Base-by-base conservation (phyloP, 2,888 invertebrate species). In the Dusona sp. region DNA sequence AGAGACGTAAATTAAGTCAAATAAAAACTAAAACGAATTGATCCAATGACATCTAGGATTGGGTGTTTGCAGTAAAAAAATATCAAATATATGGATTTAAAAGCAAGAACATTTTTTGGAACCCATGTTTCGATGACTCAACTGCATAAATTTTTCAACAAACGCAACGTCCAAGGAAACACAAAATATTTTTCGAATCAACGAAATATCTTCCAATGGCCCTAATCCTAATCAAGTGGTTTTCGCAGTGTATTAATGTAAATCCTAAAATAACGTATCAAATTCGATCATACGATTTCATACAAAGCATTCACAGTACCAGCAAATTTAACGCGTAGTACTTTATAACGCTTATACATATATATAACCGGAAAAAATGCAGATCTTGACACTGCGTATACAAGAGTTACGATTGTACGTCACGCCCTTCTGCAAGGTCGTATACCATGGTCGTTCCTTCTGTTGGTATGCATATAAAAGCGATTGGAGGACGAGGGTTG, bases 381-480 rank as follows among this genome's bases (percentile, higher is more conserved):
- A 57, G 33, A 67, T 19, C 51, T 79, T 78, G 82, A 77, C 85
- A 54, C 38, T 73, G 48, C 61, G 57, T 77, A 64, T 36, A 48
- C 72, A 16, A 81, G 80, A 84, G 64, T 86, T 84, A 86, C 81
- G 86, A 84, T 68, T 68, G 67, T 84, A 51, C 54, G 80, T 81
- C 86, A 83, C 86, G 80, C 83, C 86, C 78, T 81, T 78, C 51
- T n/a, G 80, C 73, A 68, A 83, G 83, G 79, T 65, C 75, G 78
- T 74, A 68, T 65, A 82, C 57, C 38, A 45, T 45, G 79, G 19
- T 45, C 33, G 42, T 79, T 72, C 42, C 45, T 72, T 45, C 65
- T 72, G 68, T 36, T 51, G 68, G n/a, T 61, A 29, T 68, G 36
- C 54, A 73, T 84, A 74, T 81, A 64, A 61, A 68, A 68, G 79